Conservation (phyloP, 1,140 invertebrate species). For the Drosophila insularis region DNA sequence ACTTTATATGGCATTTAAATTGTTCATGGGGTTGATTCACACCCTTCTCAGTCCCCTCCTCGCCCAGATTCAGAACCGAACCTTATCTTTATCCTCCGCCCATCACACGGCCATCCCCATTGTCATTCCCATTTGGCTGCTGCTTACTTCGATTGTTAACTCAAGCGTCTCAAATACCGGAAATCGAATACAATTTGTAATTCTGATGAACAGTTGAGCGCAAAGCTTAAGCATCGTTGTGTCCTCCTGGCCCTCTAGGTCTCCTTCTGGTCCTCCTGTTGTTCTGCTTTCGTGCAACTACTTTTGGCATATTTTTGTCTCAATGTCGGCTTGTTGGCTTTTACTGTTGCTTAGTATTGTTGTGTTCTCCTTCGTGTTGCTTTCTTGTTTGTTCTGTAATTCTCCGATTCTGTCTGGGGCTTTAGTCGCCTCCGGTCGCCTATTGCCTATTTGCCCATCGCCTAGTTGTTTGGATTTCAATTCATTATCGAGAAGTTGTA, state of each 20-base stretch:
- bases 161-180: conserved; percentile 81
- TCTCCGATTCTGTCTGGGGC: conserved; percentile 13
- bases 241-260: conserved; percentile 26
- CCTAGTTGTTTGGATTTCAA: conserved; percentile 50
- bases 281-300: conserved; percentile 53
- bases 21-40: conserved; percentile 34
- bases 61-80: conserved; percentile 15
- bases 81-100: neutral
- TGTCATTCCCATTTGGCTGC: conserved; percentile 42
- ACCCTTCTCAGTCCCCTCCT: conserved; percentile 10
- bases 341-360: conserved; percentile 36
- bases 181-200: conserved; percentile 82
- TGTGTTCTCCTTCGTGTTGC: conserved; percentile 21
- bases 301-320: conserved; percentile 52
- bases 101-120: neutral
- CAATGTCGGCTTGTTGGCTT: conserved; percentile 32
- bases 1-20: conserved; percentile 79
- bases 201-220: conserved; percentile 76
- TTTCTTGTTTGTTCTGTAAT: neutral
- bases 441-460: conserved; percentile 10
- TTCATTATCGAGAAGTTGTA: conserved; percentile 60
- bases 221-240: conserved; percentile 63
- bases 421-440: conserved; percentile 8
- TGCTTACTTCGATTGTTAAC: conserved; percentile 74
- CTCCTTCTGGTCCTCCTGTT: conserved; percentile 36